phyloP scores from a whole-genome alignment of 2,797 vertebrate species.

The Pseudopleuronectes americanus region DNA sequence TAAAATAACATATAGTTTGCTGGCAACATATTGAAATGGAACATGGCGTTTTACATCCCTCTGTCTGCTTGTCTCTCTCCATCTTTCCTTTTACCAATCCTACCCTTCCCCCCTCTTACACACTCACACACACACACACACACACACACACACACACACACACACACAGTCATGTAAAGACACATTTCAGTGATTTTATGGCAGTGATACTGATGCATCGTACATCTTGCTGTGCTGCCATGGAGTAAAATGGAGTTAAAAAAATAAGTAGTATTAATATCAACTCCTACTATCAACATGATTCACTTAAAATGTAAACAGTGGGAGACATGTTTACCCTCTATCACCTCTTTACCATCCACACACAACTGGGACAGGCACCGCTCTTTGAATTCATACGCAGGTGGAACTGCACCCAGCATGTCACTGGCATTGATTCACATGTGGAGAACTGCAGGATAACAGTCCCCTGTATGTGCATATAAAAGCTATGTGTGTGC shows the following conservation, averaged over 20 bases:
- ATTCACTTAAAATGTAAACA: too few species aligned
- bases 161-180: not conserved
- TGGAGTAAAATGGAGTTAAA: too few species aligned
- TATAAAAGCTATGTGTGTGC: too few species aligned
- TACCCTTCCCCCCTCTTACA: not conserved
- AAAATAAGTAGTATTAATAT: too few species aligned
- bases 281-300: too few species aligned
- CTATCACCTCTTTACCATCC: too few species aligned
- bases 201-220: constrained; percentile 17
- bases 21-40: constrained; percentile 17
- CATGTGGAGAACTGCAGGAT: too few species aligned
- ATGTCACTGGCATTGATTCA: not conserved
- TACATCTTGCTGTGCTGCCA: constrained; percentile 36
- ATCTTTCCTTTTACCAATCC: not conserved
- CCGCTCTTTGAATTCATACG: too few species aligned
- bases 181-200: not conserved
- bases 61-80: constrained; percentile 14
- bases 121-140: not conserved
- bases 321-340: too few species aligned
- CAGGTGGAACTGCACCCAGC: constrained; percentile 47
- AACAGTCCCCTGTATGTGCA: too few species aligned
- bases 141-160: not conserved
- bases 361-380: too few species aligned
- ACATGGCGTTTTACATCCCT: constrained; percentile 16
- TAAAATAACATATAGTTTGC: too few species aligned